Base-by-base conservation (phyloP, 2,113 vertebrate genomes). In the Dasypus novemcinctus region DNA sequence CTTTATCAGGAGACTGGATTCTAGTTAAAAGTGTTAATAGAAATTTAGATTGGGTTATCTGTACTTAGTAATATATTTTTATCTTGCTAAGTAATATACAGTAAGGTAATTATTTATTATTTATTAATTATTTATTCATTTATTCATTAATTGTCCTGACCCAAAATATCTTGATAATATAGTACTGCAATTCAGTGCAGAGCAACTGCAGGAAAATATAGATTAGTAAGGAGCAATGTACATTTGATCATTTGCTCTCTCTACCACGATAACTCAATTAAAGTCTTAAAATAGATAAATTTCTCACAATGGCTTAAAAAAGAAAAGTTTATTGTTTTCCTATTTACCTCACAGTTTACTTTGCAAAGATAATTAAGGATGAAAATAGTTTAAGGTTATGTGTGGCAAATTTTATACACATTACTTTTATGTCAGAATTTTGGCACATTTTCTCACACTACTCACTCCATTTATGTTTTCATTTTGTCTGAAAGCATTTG, bases 21-120 rank as follows among this genome's bases (percentile, higher is more conserved):
- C 57, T 79, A 89, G 88, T 64, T 71, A 61, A 96, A 96, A 93
- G 75, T 89, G 36, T 27, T 87, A 83, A 43, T 74, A 84, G 75
- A 33, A 80, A n/a, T 69, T 91, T 91, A 86, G 36, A 93, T 79
- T 78, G 43, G 10, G 36, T 23, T 89, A 36, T 76, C 43, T 76
- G 80, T 90, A 69, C 8, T 38, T 38, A 81, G 43, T 72, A 72
- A 59, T 74, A 64, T 78, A 63, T 83, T 91, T 93, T 86, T 59
- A 80, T 90, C 82, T 59, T 82, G 18, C 80, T 12, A 91, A 76
- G 80, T 59, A 79, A 1, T 29, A 87, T 21, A 93, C 20, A 43
- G 41, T 92, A 68, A 79, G 41, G 43, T 90, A 38, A 91, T n/a
- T 43, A 71, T 46, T 81, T 27, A 27, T 36, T 57, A 61, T 59